phyloP scores from a whole-genome alignment of 2,113 vertebrate species.

The Corythaixoides concolor region DNA sequence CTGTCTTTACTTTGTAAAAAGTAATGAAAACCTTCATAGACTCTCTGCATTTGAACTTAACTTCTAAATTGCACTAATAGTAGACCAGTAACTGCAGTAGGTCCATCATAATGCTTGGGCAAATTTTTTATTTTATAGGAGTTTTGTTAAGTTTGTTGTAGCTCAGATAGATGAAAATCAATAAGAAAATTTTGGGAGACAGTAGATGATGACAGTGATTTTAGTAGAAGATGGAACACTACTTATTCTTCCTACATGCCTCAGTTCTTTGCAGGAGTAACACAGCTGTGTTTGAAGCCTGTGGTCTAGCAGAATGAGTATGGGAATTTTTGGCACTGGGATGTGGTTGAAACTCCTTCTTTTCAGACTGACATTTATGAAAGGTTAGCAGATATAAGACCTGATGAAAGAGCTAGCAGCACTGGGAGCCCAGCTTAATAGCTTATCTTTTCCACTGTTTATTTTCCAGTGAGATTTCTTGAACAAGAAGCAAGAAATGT shows the following conservation, averaged over 20 bases:
- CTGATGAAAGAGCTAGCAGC: conserved; percentile 26
- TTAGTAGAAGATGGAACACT: background rate
- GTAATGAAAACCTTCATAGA: background rate
- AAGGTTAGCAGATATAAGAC: conserved; percentile 45
- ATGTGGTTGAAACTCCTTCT: background rate
- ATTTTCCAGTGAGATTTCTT: conserved; percentile 45
- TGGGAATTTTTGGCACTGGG: background rate
- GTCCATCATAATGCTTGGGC: background rate
- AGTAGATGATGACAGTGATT: background rate
- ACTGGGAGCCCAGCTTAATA: background rate
- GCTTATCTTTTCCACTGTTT: conserved; percentile 26
- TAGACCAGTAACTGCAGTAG: background rate
- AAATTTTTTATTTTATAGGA: background rate
- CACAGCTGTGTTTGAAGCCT: background rate
- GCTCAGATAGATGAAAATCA: background rate
- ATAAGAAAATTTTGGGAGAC: background rate
- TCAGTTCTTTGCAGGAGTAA: background rate
- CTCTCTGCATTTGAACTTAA: conserved; percentile 17
- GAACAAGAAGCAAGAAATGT: conserved; percentile 20
- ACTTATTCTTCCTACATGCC: background rate
- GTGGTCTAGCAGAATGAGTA: background rate
- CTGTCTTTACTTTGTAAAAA: conserved; percentile 8
- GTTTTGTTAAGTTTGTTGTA: background rate
- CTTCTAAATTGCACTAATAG: background rate
- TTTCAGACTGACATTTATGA: conserved; percentile 38